A percentile compares a stretch with the other conserved stretches of the same genome.
Evolutionary conservation across 37 sponge, comb jelly and placozoan genomes (phyloP).

Genomic region (Aplysina aerophoba): DNA sequence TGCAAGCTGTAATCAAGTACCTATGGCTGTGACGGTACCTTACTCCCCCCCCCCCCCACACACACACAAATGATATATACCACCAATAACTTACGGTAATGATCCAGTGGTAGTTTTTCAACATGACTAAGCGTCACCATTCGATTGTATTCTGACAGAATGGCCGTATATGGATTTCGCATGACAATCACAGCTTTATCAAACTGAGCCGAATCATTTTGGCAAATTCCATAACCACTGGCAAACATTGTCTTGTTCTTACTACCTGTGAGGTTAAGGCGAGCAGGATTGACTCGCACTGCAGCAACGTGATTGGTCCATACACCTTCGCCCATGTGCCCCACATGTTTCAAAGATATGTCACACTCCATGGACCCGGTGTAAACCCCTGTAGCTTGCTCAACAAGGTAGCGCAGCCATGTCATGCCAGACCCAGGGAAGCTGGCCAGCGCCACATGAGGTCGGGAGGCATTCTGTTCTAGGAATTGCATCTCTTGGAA

Average conservation of each 20-base stretch:
- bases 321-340: constrained; percentile 23
- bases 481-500: constrained; percentile 10
- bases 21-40: too few species aligned
- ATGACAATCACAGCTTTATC: background rate
- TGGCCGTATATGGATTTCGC: constrained; percentile 32
- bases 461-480: background rate
- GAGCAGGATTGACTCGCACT: background rate
- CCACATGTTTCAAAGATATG: background rate
- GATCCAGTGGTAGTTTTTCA: constrained; percentile 9
- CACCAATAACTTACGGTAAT: constrained; percentile 33
- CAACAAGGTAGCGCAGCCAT: constrained; percentile 35
- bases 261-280: too few species aligned
- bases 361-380: constrained; percentile 21
- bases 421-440: constrained; percentile 45
- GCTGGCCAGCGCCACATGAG: constrained; percentile 29
- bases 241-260: background rate
- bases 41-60: too few species aligned
- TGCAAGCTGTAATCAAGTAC: too few species aligned
- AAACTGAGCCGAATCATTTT: background rate
- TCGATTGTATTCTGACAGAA: constrained; percentile 27
- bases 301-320: background rate
- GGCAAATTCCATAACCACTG: too few species aligned
- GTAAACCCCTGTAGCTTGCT: constrained; percentile 24
- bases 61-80: too few species aligned
- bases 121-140: constrained; percentile 26